Base-by-base conservation (phyloP, 2,797 vertebrate species). In the Neosilurus mollespiculum region DNA sequence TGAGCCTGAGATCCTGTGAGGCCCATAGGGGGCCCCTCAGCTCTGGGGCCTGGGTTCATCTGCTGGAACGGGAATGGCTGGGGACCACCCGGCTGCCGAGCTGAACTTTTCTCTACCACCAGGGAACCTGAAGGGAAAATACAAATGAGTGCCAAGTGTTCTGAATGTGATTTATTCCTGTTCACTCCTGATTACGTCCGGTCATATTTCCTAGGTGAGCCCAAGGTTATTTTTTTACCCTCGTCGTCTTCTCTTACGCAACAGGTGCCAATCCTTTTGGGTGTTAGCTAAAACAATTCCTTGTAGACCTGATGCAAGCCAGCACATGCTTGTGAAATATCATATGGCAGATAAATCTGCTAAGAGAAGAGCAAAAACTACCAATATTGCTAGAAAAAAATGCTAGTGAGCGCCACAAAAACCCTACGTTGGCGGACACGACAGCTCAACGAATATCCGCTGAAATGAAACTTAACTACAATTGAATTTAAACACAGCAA, bases 81-180 rank as follows among this genome's bases (percentile, higher is more conserved):
- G 30, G 84, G 83, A n/a, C 73, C 85, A 11, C 64, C 64, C 0
- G 91, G 87, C 1, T 91, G 91, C n/a, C 93, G 91, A 0, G 87
- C 85, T 0, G 93, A 92, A 49, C 86, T 88, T 80, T 93, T 92
- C 84, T 95, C 95, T 12, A 95, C 93, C 2, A 95, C 58, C 71
- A 95, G 87, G 79, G 94, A 93, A 76, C 95, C 94, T 95, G 83
- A 24, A 20, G 76, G 24, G 24, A 34, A 18, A 83, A 78, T 16
- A 26, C 15, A 24, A 15, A 16, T 59, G 12, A 53, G n/a, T 15
- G 51, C n/a, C 53, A 72, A 26, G 14, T 53, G 12, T 53, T 72
- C 53, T 53, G n/a, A 9, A 53, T 53, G n/a, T 34, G 12, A 30
- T 66, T 43, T 5, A 43, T 8, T 43, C 43, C 43, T 43, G 24